A percentile compares a stretch with the other conserved stretches of the same genome.
Conservation (phyloP, 2,113 vertebrate genomes). For the Dendropsophus ebraccatus region DNA sequence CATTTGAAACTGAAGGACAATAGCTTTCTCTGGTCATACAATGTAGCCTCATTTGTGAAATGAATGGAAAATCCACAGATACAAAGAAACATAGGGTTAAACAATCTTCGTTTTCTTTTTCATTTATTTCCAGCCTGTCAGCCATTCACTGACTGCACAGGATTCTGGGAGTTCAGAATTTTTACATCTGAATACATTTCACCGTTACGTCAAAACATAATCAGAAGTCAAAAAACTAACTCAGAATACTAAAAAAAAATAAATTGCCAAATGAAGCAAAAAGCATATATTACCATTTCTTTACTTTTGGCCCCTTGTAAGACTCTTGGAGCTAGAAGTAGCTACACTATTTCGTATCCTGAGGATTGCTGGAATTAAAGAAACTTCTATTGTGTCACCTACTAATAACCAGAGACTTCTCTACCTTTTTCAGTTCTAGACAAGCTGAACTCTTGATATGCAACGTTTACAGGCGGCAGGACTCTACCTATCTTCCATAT, state of each 20-base stretch:
- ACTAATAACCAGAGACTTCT: slow-evolving; percentile 63
- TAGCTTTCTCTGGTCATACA: slow-evolving; percentile 71
- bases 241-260: neutral
- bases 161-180: neutral
- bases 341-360: slow-evolving; percentile 63
- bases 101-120: slow-evolving; percentile 26
- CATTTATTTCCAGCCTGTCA: neutral
- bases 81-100: slow-evolving; percentile 48
- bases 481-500: slow-evolving; percentile 63
- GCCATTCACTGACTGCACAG: neutral
- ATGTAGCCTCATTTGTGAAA: slow-evolving; percentile 70
- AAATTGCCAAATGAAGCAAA: neutral
- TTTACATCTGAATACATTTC: slow-evolving; percentile 38
- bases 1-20: slow-evolving; percentile 72
- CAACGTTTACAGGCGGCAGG: slow-evolving; percentile 70
- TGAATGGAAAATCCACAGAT: slow-evolving; percentile 71
- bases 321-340: slow-evolving; percentile 62
- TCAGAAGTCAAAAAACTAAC: neutral
- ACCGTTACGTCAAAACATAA: neutral
- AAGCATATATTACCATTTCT: neutral
- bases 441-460: slow-evolving; percentile 67
- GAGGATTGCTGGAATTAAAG: slow-evolving; percentile 57
- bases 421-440: slow-evolving; percentile 50
- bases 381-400: slow-evolving; percentile 61
- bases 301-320: slow-evolving; percentile 25